Evolutionary conservation across 2,797 vertebrate genomes (phyloP).

Genomic region (Pseudochromis fuscus): DNA sequence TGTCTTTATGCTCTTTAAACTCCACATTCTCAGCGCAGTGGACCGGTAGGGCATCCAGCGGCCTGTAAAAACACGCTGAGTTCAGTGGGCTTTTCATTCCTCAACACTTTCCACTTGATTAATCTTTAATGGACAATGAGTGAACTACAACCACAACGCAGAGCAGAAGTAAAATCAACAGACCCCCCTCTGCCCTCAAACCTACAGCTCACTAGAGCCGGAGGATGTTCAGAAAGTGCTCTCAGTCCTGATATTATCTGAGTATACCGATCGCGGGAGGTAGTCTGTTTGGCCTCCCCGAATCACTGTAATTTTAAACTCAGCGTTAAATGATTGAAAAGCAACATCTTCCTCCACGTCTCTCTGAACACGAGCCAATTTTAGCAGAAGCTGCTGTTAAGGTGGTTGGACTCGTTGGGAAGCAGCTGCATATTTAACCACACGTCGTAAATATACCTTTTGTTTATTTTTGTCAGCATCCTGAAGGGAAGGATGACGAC

Average conservation of each 20-base stretch:
- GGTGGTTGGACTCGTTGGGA: conserved; percentile 1
- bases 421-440: conserved; percentile 15
- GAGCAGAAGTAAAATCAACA: conserved; percentile 64
- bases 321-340: conserved; percentile 24
- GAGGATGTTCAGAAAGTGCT: conserved; percentile 35
- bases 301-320: conserved; percentile 19
- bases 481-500: conserved; percentile 53
- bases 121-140: conserved; percentile 72
- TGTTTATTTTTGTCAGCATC: conserved; percentile 52
- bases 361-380: background rate
- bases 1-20: conserved; percentile 63
- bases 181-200: conserved; percentile 15
- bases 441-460: conserved; percentile 50
- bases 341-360: background rate
- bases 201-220: conserved; percentile 28
- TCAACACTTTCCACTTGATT: conserved; percentile 74
- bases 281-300: conserved; percentile 14
- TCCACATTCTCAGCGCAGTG: conserved; percentile 57
- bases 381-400: background rate
- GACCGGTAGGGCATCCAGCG: conserved; percentile 62
- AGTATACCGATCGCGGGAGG: conserved; percentile 22
- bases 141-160: conserved; percentile 53
- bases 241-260: conserved; percentile 32
- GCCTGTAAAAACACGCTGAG: conserved; percentile 68
- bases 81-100: conserved; percentile 57